A percentile compares a stretch with the other conserved stretches of the same genome.
Conservation (phyloP, 37 sponge, comb jelly and placozoan genomes). For the Trichoplax adhaerens region DNA sequence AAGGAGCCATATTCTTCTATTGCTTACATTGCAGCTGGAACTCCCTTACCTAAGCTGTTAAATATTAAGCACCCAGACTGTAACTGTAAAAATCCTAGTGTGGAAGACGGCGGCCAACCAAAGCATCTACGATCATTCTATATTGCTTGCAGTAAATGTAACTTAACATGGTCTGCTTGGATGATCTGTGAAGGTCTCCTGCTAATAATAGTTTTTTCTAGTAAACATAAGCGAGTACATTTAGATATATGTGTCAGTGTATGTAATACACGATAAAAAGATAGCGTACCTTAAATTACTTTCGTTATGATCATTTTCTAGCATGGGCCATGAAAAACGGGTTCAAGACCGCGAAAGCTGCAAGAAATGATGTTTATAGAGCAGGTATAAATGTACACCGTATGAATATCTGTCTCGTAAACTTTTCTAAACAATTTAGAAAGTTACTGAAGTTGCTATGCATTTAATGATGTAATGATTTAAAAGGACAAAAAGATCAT, state of each 20-base stretch:
- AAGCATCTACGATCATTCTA: neutral
- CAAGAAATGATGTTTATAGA: constrained; percentile 76
- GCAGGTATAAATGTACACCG: constrained; percentile 32
- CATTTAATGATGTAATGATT: too few species aligned
- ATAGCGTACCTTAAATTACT: too few species aligned
- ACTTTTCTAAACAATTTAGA: too few species aligned
- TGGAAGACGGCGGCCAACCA: neutral
- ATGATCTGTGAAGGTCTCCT: constrained; percentile 65
- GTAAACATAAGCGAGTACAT: too few species aligned
- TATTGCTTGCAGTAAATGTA: neutral
- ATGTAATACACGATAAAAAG: too few species aligned
- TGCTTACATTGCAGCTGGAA: constrained; percentile 71
- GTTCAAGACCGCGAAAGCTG: constrained; percentile 69
- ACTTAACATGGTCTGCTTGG: constrained; percentile 54
- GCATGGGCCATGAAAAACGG: constrained; percentile 83
- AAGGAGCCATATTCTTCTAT: constrained; percentile 85
- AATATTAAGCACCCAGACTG: constrained; percentile 42
- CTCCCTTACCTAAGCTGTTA: constrained; percentile 49
- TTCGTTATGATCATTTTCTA: neutral
- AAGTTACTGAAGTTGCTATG: too few species aligned
- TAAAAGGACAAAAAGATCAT: too few species aligned
- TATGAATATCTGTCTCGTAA: neutral
- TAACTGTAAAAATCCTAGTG: neutral
- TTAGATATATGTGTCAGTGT: too few species aligned
- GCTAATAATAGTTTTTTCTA: too few species aligned